A percentile compares a stretch with the other conserved stretches of the same genome.
Evolutionary conservation across 2,888 invertebrate species (phyloP).

Genomic region (Mesorhabditis spiculigera): DNA sequence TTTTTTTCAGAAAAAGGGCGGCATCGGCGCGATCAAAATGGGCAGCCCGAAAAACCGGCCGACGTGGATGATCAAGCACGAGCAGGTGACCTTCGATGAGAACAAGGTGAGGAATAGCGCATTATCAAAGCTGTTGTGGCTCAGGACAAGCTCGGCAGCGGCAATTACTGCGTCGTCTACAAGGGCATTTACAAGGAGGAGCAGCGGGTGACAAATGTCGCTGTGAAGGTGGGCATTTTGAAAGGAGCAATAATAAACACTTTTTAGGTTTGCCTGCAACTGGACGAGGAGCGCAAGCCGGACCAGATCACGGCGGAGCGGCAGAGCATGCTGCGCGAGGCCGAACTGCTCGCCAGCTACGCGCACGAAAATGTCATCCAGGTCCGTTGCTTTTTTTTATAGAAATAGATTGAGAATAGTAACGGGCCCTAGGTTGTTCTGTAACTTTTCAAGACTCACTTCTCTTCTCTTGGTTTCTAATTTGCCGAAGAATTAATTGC

Average conservation of each 20-base stretch:
- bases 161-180: slow-evolving; percentile 29
- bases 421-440: too few relatives aligned
- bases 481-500: too few relatives aligned
- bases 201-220: slow-evolving; percentile 15
- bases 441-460: too few relatives aligned
- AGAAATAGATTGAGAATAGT: neutral
- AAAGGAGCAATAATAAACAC: neutral
- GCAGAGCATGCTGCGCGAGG: neutral
- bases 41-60: slow-evolving; percentile 23
- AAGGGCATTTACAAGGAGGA: slow-evolving; percentile 19
- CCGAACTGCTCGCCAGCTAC: neutral
- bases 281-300: neutral
- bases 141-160: slow-evolving; percentile 23
- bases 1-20: slow-evolving; percentile 12
- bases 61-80: slow-evolving; percentile 35
- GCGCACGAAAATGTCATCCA: slow-evolving; percentile 4
- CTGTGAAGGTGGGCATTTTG: slow-evolving; percentile 13
- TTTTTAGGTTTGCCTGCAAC: neutral
- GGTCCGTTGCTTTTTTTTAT: neutral
- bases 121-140: neutral
- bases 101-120: slow-evolving; percentile 4
- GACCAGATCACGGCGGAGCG: neutral
- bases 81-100: slow-evolving; percentile 22
- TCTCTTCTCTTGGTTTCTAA: too few relatives aligned
- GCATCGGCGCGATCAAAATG: slow-evolving; percentile 20